These are phyloP conservation scores for Eupithecia dodoneata DNA, from an alignment of 2,888 invertebrate species.

Conservation along the genomic window DNA sequence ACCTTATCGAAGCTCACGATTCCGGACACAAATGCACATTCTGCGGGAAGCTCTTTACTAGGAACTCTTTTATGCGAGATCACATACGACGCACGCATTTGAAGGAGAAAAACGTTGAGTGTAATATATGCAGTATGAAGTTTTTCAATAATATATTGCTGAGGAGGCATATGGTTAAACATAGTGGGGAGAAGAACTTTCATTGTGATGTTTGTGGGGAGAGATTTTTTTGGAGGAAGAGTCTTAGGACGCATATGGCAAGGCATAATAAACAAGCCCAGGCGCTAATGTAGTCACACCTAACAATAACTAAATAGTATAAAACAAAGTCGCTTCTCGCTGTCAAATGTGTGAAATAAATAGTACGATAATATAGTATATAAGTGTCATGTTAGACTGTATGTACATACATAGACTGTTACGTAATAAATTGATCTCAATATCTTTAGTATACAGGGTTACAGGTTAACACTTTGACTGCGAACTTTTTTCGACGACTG, in stretches of 20 bases:
- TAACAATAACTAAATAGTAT: too few relatives aligned
- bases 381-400: background rate
- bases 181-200: conserved; percentile 82
- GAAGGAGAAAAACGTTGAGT: conserved; percentile 77
- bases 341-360: too few relatives aligned
- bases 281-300: conserved; percentile 44
- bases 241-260: conserved; percentile 83
- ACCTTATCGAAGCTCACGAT: conserved; percentile 80
- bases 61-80: conserved; percentile 74
- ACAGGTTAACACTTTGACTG: too few relatives aligned
- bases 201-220: conserved; percentile 86
- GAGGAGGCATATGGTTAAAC: conserved; percentile 75
- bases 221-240: conserved; percentile 85
- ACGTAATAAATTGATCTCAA: background rate
- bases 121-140: conserved; percentile 75
- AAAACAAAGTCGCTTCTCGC: too few relatives aligned
- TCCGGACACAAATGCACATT: conserved; percentile 75
- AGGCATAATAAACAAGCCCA: conserved; percentile 66
- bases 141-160: conserved; percentile 77
- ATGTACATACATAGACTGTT: background rate
- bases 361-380: too few relatives aligned
- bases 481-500: too few relatives aligned
- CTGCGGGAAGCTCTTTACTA: conserved; percentile 73
- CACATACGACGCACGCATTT: conserved; percentile 75
- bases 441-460: background rate